Conservation (phyloP, 2,888 invertebrate genomes). For the Arctia plantaginis region DNA sequence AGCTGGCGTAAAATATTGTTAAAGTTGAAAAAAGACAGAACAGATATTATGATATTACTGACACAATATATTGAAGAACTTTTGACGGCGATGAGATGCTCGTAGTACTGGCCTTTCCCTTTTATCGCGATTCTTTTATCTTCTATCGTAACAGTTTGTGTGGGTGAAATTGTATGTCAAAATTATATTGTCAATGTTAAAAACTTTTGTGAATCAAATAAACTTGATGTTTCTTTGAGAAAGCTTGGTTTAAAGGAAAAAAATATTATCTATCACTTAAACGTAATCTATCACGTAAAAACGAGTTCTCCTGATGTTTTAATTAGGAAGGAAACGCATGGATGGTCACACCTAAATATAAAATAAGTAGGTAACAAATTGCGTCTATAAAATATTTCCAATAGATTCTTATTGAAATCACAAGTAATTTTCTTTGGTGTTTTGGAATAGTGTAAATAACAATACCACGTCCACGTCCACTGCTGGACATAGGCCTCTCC, state of each 20-base stretch:
- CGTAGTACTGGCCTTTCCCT: constrained; percentile 47
- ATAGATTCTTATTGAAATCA: not conserved
- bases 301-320: constrained; percentile 2
- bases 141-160: constrained; percentile 54
- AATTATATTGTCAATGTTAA: constrained; percentile 38
- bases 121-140: constrained; percentile 63
- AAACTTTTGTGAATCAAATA: constrained; percentile 45
- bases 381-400: not conserved
- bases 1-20: constrained; percentile 80
- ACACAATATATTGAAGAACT: constrained; percentile 73
- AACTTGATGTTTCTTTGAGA: constrained; percentile 14
- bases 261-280: not conserved
- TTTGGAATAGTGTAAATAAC: not conserved
- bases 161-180: constrained; percentile 35
- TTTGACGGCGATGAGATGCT: constrained; percentile 62
- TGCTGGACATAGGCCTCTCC: no score
- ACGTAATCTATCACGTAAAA: no score
- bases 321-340: not conserved
- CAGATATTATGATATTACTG: constrained; percentile 79
- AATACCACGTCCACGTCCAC: no score
- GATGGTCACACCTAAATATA: not conserved
- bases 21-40: constrained; percentile 76
- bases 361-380: not conserved
- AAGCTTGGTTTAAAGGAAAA: constrained; percentile 14
- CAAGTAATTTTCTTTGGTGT: not conserved